Base-by-base conservation (phyloP, 2,888 invertebrate species). In the Candidula unifasciata region DNA sequence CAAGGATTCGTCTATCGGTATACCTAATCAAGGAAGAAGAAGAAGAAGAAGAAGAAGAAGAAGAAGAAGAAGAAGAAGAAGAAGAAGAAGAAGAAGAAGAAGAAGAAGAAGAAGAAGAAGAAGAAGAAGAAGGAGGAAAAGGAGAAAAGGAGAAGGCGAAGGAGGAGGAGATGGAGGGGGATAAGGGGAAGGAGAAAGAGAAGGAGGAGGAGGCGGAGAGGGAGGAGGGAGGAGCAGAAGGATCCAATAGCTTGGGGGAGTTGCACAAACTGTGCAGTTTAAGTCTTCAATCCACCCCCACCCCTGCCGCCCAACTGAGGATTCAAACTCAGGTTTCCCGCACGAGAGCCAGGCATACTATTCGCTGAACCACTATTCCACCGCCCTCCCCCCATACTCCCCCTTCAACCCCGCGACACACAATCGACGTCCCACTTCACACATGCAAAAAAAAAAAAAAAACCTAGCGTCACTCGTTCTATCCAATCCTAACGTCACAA, bases 181-280 rank as follows among this genome's bases (percentile, higher is more conserved):
- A n/a, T 69, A 27, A 44, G 71, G 57, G 16, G 69, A 57, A 82
- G 77, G 76, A 68, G 57, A 57, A 77, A 52, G 68, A 68, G 64
- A 60, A 80, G 84, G 80, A 37, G 80, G 79, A 64, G 13, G 64
- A 54, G 54, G 30, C 57, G 35, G 57, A 27, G 35, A 30, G 64
- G 30, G 64, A 57, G 74, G 66, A 81, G 74, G 82, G 82, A 85
- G 57, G 81, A 52, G 76, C 68, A 83, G 78, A 83, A 74, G 74
- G 79, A 83, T 52, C 73, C 68, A 85, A 69, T 82, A 73, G 78
- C 66, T 78, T 5, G 33, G 35, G 68, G 27, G 35, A 27, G 68
- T n/a, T n/a, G n/a, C n/a, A n/a, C n/a, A n/a, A n/a, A n/a, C n/a
- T n/a, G n/a, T n/a, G n/a, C n/a, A n/a, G n/a, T n/a, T n/a, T n/a